A percentile compares a stretch with the other conserved stretches of the same genome.
Conservation (phyloP, 2,797 vertebrate species). For the Pangasius krempfi region DNA sequence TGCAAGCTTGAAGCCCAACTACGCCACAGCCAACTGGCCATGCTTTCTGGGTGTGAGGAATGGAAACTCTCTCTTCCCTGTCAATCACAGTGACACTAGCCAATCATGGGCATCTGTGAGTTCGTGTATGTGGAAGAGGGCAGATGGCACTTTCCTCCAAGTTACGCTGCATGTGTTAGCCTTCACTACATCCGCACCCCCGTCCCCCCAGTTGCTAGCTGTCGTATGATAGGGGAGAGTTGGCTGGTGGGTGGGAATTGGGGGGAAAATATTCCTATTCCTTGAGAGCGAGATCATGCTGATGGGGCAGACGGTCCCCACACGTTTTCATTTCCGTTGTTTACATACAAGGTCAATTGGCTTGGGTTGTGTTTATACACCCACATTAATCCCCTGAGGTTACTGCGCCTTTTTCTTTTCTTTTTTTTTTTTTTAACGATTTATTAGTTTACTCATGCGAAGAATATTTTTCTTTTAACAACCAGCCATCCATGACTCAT, state of each 20-base stretch:
- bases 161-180: no score
- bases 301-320: background rate
- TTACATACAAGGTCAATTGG: background rate
- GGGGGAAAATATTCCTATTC: no score
- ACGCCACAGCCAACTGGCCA: background rate
- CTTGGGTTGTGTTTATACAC: background rate
- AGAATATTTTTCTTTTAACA: background rate
- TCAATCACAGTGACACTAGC: background rate
- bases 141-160: background rate
- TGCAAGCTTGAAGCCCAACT: background rate
- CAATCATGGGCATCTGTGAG: background rate
- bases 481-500: background rate
- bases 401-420: background rate
- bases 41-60: background rate
- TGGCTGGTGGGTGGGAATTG: no score
- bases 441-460: background rate
- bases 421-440: background rate
- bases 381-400: background rate
- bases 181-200: no score
- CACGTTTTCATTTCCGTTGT: background rate
- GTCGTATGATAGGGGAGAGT: no score
- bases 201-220: no score
- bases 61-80: background rate
- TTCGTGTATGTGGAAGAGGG: background rate
- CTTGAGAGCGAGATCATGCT: background rate